Percentiles rank a stretch among this genome's conserved stretches.
phyloP scores from a whole-genome alignment of 2,113 vertebrate genomes.

The Nettapus auritus region DNA sequence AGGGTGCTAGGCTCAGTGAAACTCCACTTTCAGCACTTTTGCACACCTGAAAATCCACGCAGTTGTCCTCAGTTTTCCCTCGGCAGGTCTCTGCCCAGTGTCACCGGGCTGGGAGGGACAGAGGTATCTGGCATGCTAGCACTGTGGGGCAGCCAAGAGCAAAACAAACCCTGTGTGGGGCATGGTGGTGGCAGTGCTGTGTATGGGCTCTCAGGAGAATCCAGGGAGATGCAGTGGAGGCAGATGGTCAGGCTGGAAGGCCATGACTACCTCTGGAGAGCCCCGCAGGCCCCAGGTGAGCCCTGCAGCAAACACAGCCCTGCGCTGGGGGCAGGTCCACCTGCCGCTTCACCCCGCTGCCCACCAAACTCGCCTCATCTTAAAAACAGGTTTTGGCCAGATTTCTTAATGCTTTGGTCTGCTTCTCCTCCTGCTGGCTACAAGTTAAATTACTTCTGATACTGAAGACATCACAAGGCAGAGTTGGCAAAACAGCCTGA shows the following conservation, averaged over 20 bases:
- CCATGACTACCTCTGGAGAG: background rate
- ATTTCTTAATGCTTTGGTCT: background rate
- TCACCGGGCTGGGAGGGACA: background rate
- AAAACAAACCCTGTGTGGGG: fast-evolving
- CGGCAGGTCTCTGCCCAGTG: background rate
- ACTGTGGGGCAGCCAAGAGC: background rate
- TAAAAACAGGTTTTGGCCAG: background rate
- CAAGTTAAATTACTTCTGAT: background rate
- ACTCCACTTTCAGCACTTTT: background rate
- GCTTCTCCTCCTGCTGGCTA: conserved; percentile 57
- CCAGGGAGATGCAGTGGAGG: too few relatives aligned
- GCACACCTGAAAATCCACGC: fast-evolving
- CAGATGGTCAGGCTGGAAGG: background rate
- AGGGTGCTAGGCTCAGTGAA: background rate
- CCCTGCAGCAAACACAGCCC: fast-evolving
- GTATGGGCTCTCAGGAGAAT: background rate
- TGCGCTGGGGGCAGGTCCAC: fast-evolving
- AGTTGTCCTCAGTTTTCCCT: background rate
- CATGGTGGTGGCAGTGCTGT: background rate
- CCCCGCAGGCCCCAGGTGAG: background rate
- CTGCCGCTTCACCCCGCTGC: background rate
- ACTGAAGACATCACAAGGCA: background rate
- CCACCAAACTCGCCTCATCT: background rate
- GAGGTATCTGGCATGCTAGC: background rate
- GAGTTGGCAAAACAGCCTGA: background rate